Evolutionary conservation across 2,888 invertebrate species (phyloP).

Genomic region (Calephelis perditalis): DNA sequence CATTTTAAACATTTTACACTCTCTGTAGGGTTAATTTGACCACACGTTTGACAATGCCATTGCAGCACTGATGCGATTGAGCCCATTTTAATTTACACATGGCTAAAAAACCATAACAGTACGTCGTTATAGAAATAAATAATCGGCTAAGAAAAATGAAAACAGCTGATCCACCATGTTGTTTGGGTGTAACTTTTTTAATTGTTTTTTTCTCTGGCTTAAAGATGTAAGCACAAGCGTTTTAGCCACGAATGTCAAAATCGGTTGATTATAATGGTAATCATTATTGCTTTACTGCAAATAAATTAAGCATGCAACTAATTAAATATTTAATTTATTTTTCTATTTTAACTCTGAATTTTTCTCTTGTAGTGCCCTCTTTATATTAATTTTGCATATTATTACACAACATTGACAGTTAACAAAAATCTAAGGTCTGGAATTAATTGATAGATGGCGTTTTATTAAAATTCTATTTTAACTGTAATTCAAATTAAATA

Average conservation of each 20-base stretch:
- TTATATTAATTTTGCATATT: too few relatives aligned
- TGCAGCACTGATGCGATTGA: slow-evolving; percentile 96
- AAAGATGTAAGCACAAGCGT: background rate
- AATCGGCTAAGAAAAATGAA: slow-evolving; percentile 60
- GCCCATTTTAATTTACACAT: slow-evolving; percentile 86
- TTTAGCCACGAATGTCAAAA: background rate
- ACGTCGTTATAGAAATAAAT: slow-evolving; percentile 65
- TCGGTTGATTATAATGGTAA: too few relatives aligned
- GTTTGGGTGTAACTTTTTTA: slow-evolving; percentile 73
- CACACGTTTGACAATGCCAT: slow-evolving; percentile 94
- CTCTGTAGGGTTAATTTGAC: slow-evolving; percentile 93
- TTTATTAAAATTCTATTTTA: too few relatives aligned
- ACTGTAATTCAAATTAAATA: too few relatives aligned
- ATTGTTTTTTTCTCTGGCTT: slow-evolving; percentile 23
- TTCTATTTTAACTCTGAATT: too few relatives aligned
- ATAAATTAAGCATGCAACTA: too few relatives aligned
- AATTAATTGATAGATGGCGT: too few relatives aligned
- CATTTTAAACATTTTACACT: slow-evolving; percentile 90
- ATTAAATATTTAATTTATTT: too few relatives aligned
- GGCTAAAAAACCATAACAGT: slow-evolving; percentile 74
- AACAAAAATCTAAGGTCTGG: too few relatives aligned
- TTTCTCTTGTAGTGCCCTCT: too few relatives aligned
- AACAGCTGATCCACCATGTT: slow-evolving; percentile 82
- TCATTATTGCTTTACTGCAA: too few relatives aligned
- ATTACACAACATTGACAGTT: too few relatives aligned